Percentiles rank a stretch among this genome's conserved stretches.
phyloP scores from a whole-genome alignment of 1,140 invertebrate species.

The Magallana ariakensis region DNA sequence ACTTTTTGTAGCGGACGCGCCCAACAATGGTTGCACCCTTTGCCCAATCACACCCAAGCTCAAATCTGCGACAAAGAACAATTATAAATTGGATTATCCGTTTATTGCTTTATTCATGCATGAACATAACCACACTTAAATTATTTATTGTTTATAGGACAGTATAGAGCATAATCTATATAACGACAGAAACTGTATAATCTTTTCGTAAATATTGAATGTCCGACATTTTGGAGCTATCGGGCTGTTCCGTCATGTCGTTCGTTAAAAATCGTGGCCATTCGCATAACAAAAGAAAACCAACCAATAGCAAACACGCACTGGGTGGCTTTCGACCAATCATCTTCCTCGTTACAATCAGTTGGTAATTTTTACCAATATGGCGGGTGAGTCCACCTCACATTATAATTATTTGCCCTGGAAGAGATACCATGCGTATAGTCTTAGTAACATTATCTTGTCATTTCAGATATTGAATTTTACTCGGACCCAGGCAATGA shows the following conservation, averaged over 20 bases:
- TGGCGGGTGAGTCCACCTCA: constrained; percentile 79
- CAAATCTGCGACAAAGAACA: constrained; percentile 9
- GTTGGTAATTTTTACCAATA: constrained; percentile 78
- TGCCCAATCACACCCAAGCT: constrained; percentile 54
- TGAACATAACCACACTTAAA: too few relatives aligned
- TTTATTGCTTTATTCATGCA: too few relatives aligned
- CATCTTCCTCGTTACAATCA: constrained; percentile 69
- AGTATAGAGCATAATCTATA: too few relatives aligned
- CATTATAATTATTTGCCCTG: constrained; percentile 74
- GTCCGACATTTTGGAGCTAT: constrained; percentile 7
- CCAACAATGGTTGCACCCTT: constrained; percentile 45
- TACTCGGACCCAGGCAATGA: constrained; percentile 76
- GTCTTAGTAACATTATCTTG: constrained; percentile 64
- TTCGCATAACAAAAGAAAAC: constrained; percentile 66
- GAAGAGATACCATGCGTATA: constrained; percentile 71
- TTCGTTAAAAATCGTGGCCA: constrained; percentile 66
- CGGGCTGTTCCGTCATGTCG: constrained; percentile 60
- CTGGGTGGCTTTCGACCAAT: constrained; percentile 70
- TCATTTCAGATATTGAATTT: constrained; percentile 78
- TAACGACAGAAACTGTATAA: too few relatives aligned
- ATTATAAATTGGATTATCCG: background rate
- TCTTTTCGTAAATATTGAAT: background rate
- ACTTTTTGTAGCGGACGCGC: constrained; percentile 54
- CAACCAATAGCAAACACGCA: constrained; percentile 69
- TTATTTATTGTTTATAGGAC: too few relatives aligned